These are phyloP conservation scores for Selenia dentaria DNA, from an alignment of 2,888 invertebrate genomes.

Conservation along the genomic window DNA sequence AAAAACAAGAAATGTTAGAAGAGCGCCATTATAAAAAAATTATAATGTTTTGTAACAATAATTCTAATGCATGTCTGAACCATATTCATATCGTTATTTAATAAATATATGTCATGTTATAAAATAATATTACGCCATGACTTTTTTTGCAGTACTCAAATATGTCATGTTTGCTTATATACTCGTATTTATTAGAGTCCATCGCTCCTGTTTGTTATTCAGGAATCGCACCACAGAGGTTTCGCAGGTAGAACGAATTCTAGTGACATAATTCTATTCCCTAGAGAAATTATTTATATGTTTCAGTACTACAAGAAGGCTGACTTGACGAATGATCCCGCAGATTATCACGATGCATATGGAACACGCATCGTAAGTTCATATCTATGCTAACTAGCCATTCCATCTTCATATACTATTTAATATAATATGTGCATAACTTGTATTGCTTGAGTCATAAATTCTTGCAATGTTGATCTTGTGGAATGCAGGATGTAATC, in stretches of 20 bases:
- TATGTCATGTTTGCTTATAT: slow-evolving; percentile 9
- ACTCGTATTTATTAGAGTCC: background rate
- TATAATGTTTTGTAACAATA: too few species aligned
- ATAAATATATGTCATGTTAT: too few species aligned
- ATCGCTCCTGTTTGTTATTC: slow-evolving; percentile 12
- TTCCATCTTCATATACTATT: background rate
- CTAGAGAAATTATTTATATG: background rate
- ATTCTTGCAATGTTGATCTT: too few species aligned
- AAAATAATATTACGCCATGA: slow-evolving; percentile 1
- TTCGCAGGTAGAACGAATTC: slow-evolving; percentile 9
- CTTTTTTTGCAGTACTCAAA: slow-evolving; percentile 4
- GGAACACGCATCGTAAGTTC: slow-evolving; percentile 14
- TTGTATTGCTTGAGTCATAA: background rate
- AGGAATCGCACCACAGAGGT: slow-evolving; percentile 8
- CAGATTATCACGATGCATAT: slow-evolving; percentile 13
- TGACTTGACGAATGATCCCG: slow-evolving; percentile 11
- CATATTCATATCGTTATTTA: too few species aligned
- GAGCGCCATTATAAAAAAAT: too few species aligned
- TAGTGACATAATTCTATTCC: slow-evolving; percentile 7
- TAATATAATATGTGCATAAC: slow-evolving; percentile 2
- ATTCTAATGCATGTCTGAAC: too few species aligned
- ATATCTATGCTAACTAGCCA: slow-evolving; percentile 25
- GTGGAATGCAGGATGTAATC: too few species aligned
- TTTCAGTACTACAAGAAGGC: slow-evolving; percentile 2
- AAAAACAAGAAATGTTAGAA: too few species aligned